These are phyloP conservation scores for Alces alces DNA, from an alignment of 2,113 vertebrate genomes.

Conservation along the genomic window DNA sequence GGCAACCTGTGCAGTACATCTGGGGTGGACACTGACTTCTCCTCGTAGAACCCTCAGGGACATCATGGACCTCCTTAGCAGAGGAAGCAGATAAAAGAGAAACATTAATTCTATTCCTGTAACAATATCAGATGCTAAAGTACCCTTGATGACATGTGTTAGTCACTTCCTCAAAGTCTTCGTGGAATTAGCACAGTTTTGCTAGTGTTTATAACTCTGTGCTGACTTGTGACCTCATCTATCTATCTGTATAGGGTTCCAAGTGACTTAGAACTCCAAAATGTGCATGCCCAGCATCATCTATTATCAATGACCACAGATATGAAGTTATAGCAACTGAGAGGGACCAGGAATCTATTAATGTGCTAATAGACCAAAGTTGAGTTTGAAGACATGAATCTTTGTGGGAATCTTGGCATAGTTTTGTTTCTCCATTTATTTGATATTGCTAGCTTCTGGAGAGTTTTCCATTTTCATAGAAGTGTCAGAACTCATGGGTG, in stretches of 20 bases:
- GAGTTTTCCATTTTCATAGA: neutral
- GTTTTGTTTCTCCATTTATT: neutral
- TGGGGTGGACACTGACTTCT: neutral
- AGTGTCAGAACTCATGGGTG: neutral
- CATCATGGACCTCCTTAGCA: neutral
- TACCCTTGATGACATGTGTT: neutral
- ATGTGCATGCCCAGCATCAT: neutral
- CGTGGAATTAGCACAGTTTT: neutral
- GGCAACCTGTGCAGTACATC: neutral
- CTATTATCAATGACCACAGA: neutral
- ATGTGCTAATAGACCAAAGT: neutral
- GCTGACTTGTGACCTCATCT: neutral
- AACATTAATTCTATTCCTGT: neutral
- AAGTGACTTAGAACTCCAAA: neutral
- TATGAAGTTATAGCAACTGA: neutral
- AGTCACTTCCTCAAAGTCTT: conserved; percentile 11
- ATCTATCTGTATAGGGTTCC: neutral
- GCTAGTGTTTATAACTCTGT: neutral
- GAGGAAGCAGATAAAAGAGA: neutral
- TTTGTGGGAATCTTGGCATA: neutral
- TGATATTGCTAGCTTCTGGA: neutral
- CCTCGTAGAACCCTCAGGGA: neutral
- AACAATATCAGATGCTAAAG: neutral
- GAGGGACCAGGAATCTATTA: neutral
- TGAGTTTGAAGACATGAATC: neutral